Evolutionary conservation across 2,888 invertebrate genomes (phyloP).

Genomic region (Lithophane socia): DNA sequence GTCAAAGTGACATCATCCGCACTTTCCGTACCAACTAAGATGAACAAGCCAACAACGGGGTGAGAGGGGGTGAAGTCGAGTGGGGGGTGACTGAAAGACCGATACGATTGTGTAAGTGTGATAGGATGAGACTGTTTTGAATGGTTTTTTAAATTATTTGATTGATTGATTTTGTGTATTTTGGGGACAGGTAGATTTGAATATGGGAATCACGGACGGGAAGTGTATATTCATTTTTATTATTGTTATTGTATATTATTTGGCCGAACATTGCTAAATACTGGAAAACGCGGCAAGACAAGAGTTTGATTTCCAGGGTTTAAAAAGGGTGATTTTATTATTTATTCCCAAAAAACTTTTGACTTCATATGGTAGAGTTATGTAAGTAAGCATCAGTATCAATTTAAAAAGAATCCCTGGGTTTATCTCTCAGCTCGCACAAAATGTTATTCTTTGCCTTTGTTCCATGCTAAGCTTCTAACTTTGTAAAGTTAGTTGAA

Average conservation of each 20-base stretch:
- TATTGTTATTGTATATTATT: not conserved
- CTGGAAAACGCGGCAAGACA: not conserved
- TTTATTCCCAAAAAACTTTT: not conserved
- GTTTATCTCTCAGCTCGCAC: no score
- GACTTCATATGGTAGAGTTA: not conserved
- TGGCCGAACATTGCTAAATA: not conserved
- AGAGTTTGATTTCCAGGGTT: not conserved
- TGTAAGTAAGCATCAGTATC: not conserved
- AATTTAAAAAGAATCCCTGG: not conserved
- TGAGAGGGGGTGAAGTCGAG: not conserved
- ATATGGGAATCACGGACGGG: not conserved
- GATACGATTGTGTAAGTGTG: slow-evolving; percentile 33
- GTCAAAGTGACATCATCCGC: slow-evolving; percentile 56
- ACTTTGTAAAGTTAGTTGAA: slow-evolving; percentile 26
- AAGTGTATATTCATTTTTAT: slow-evolving; percentile 3
- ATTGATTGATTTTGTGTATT: slow-evolving; percentile 40
- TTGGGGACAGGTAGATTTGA: not conserved
- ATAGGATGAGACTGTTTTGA: slow-evolving; percentile 41
- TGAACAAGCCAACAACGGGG: slow-evolving; percentile 29
- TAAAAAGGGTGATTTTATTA: not conserved
- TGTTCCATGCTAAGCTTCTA: slow-evolving; percentile 18
- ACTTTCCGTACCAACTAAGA: slow-evolving; percentile 20
- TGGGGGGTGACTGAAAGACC: slow-evolving; percentile 1
- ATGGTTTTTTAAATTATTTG: slow-evolving; percentile 26
- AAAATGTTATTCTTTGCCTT: not conserved